phyloP scores from a whole-genome alignment of 1,140 invertebrate species.

The Oncopeltus fasciatus region DNA sequence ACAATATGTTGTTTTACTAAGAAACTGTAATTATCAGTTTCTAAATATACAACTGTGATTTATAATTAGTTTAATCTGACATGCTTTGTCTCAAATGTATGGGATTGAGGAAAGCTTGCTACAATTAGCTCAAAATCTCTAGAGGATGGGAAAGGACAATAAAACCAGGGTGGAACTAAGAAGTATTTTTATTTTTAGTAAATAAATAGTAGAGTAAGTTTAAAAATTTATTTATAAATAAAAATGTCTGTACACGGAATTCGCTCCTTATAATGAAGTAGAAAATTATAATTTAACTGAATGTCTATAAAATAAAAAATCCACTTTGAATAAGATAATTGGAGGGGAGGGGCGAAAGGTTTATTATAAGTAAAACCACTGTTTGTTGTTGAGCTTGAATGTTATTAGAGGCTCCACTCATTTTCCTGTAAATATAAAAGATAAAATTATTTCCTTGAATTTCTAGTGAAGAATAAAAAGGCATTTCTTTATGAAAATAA shows the following conservation, averaged over 20 bases:
- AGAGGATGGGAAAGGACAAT: too few relatives aligned
- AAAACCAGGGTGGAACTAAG: too few relatives aligned
- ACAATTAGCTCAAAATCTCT: too few relatives aligned
- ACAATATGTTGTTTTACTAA: too few relatives aligned
- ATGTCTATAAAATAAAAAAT: conserved; percentile 12
- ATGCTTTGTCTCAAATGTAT: too few relatives aligned
- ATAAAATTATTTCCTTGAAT: conserved; percentile 24
- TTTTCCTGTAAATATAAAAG: conserved; percentile 38
- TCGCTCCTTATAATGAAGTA: conserved; percentile 13
- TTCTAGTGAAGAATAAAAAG: background rate
- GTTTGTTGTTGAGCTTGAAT: conserved; percentile 26
- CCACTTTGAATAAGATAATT: conserved; percentile 1
- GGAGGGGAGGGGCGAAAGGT: conserved; percentile 14
- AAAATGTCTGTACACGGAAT: conserved; percentile 14
- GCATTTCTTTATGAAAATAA: too few relatives aligned
- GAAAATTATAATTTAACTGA: conserved; percentile 10
- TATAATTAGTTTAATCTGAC: too few relatives aligned
- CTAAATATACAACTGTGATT: too few relatives aligned
- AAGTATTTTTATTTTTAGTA: too few relatives aligned
- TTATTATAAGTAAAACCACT: conserved; percentile 24
- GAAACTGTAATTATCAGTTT: too few relatives aligned
- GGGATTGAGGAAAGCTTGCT: too few relatives aligned
- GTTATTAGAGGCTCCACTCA: too few relatives aligned
- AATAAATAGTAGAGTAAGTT: conserved; percentile 3
- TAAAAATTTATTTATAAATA: conserved; percentile 19